Evolutionary conservation across 1,140 invertebrate species (phyloP), one percentile per base, ranked within the genome.

Genomic region (Streblospio benedicti): DNA sequence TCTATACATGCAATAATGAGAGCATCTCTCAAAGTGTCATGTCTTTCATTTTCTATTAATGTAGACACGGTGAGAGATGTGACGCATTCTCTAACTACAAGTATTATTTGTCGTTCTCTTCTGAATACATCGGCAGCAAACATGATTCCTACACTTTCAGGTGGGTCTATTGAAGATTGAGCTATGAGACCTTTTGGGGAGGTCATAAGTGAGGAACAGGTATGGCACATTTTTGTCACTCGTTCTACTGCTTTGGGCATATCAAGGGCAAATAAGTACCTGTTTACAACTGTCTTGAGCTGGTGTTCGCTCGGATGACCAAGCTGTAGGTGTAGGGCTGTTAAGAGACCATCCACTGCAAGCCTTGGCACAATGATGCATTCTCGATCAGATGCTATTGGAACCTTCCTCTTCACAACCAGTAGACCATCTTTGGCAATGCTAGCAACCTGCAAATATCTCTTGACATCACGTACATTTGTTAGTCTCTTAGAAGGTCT

Each of bases 41-140:
- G 50, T 5, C 50, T 3, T 52, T 52, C 25, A 52, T 31, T 31
- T 1, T 52, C 50, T 18, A 52, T 31, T 52, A 52, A 4, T 31
- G 5, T 25, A 28, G 50, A 20, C 16, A 31, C 25, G 4, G 50
- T 28, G 50, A 28, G 33, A 28, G 50, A 52, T 25, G 49, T 31
- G 2, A 52, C 25, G 33, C 23, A 28, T 52, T 52, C 50, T 52
- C 50, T 25, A 18, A 52, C 20, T 2, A 51, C 4, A 23, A 52
- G 4, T 6, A 52, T 52, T 25, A 30, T 18, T 52, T 52, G 50
- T 28, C 27, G 50, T 20, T 28, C 14, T 30, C 50, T 6, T 52
- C n/a, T 52, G 25, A 52, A 12, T 25, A 52, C 25, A 52, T 66
- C 64, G 20, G 56, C 61, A 23, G 60, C 64, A 52, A 62, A 66